These are phyloP conservation scores for Rallus limicola DNA, from an alignment of 2,113 vertebrate species.

Conservation along the genomic window DNA sequence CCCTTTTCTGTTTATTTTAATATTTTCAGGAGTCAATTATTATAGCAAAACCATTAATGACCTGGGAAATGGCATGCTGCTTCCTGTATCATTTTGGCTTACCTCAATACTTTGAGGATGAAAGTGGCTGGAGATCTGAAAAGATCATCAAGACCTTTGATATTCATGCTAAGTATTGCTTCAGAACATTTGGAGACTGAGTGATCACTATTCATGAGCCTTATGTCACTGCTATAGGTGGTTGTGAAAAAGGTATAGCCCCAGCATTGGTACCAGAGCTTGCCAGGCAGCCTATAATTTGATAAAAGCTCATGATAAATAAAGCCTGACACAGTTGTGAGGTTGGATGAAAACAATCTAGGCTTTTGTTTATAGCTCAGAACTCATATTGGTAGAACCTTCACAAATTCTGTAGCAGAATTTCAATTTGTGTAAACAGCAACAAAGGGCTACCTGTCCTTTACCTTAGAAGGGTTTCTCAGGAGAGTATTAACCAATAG, in stretches of 20 bases:
- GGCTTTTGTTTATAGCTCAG: constrained; percentile 74
- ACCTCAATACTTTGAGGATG: constrained; percentile 80
- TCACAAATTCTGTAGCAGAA: constrained; percentile 56
- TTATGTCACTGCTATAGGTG: constrained; percentile 64
- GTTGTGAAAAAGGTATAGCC: constrained; percentile 71
- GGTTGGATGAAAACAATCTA: constrained; percentile 70
- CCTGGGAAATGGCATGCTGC: constrained; percentile 66
- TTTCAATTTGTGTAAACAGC: constrained; percentile 26
- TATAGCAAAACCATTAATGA: constrained; percentile 83
- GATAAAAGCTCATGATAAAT: constrained; percentile 78
- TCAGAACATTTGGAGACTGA: constrained; percentile 80
- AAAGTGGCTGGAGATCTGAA: constrained; percentile 76
- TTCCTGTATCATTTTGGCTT: constrained; percentile 82
- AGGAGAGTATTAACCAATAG: constrained; percentile 82
- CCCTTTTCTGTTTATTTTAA: background rate
- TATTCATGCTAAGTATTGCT: constrained; percentile 81
- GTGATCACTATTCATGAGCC: constrained; percentile 84
- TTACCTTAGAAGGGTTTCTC: constrained; percentile 81
- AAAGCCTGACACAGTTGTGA: constrained; percentile 81
- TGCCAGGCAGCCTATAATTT: constrained; percentile 80
- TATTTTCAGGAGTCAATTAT: constrained; percentile 75
- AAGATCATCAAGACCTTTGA: constrained; percentile 72
- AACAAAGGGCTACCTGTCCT: constrained; percentile 68
- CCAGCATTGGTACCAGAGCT: constrained; percentile 72
- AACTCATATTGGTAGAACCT: constrained; percentile 78